These are phyloP conservation scores for Hypolimnas misippus DNA, from an alignment of 2,888 invertebrate species.

Conservation along the genomic window DNA sequence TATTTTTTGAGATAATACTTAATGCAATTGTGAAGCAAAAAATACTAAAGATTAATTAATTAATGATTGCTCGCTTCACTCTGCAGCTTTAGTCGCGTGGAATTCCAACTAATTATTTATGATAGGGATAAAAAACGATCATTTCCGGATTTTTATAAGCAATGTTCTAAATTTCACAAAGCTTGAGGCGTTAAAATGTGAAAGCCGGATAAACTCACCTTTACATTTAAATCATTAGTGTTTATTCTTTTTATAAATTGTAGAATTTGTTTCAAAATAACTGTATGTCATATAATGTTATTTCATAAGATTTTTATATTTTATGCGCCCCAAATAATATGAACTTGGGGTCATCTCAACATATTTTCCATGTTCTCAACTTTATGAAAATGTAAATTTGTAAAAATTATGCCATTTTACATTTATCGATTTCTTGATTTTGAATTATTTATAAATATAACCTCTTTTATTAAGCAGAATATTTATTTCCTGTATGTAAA, in stretches of 20 bases:
- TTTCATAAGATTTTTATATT: not conserved
- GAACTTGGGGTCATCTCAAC: not conserved
- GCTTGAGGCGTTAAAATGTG: not conserved
- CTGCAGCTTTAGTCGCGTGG: not conserved
- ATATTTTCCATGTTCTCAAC: not conserved
- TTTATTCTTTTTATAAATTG: not conserved
- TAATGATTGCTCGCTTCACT: no score
- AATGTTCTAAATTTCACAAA: not conserved
- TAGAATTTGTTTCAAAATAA: not conserved
- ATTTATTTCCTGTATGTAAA: constrained; percentile 1
- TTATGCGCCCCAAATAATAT: not conserved
- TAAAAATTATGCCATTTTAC: not conserved
- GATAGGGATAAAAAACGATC: constrained; percentile 2
- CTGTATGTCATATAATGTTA: not conserved
- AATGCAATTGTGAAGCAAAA: no score
- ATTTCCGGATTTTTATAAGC: not conserved
- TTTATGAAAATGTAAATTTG: not conserved
- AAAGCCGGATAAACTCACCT: not conserved
- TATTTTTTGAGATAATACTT: no score
- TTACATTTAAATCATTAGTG: not conserved
- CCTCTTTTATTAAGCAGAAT: not conserved
- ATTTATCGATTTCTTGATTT: not conserved
- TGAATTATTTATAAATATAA: not conserved
- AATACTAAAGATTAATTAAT: no score
- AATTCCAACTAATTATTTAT: not conserved